These are phyloP conservation scores for Magallana nippona DNA, from an alignment of 2,888 invertebrate species.

Conservation along the genomic window DNA sequence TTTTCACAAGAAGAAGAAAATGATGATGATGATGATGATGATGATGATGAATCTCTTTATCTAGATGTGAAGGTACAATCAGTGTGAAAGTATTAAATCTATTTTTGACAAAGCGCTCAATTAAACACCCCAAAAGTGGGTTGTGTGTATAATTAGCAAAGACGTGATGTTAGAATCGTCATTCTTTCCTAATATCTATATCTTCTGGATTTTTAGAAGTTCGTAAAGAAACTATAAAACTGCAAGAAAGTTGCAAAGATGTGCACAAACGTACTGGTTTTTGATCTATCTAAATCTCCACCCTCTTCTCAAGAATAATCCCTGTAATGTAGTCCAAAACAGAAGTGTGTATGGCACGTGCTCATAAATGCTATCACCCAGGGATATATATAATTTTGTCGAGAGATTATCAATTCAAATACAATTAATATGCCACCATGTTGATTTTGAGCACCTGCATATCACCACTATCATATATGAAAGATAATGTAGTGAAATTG, in stretches of 20 bases:
- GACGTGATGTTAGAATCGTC: too few species aligned
- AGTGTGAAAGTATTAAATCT: too few species aligned
- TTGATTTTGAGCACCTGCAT: slow-evolving; percentile 27
- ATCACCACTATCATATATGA: not conserved
- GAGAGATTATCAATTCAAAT: not conserved
- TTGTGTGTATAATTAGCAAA: too few species aligned
- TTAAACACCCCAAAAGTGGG: too few species aligned
- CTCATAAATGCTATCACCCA: not conserved
- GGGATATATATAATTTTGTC: not conserved
- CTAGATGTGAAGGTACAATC: too few species aligned
- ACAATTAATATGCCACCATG: slow-evolving; percentile 1
- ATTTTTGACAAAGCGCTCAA: too few species aligned
- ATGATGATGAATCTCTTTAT: too few species aligned
- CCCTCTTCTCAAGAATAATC: not conserved
- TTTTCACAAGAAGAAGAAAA: too few species aligned
- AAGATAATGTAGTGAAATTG: not conserved
- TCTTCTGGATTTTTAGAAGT: too few species aligned
- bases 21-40: too few species aligned
- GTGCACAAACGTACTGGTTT: not conserved
- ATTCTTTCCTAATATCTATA: too few species aligned
- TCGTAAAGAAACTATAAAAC: not conserved
- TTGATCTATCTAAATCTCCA: too few species aligned
- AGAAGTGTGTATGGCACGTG: not conserved
- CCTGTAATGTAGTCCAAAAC: not conserved
- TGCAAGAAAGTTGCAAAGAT: not conserved